phyloP scores from a whole-genome alignment of 1,140 invertebrate genomes.

The Cherax quadricarinatus region DNA sequence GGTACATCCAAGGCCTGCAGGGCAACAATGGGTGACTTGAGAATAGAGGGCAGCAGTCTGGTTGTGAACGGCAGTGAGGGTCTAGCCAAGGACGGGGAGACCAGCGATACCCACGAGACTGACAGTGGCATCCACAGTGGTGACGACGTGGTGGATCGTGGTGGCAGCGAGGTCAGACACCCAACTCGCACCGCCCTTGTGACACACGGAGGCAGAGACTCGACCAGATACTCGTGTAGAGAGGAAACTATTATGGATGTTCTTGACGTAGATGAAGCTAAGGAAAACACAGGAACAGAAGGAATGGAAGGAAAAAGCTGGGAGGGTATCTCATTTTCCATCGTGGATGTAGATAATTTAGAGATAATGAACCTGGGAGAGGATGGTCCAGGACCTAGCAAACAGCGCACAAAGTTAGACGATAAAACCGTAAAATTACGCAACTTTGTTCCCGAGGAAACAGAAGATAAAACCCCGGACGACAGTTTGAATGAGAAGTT shows the following conservation, averaged over 20 bases:
- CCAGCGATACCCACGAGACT: constrained; percentile 60
- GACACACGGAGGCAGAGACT: background rate
- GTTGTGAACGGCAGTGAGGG: constrained; percentile 18
- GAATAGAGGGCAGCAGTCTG: constrained; percentile 26
- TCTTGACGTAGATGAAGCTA: background rate
- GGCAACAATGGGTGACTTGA: constrained; percentile 32
- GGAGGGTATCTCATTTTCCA: constrained; percentile 32
- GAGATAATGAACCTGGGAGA: constrained; percentile 42
- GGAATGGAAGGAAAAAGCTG: constrained; percentile 22
- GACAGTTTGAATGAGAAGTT: constrained; percentile 1
- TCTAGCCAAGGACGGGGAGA: constrained; percentile 48
- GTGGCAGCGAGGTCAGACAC: background rate
- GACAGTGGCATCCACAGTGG: constrained; percentile 65
- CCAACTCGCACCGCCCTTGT: background rate
- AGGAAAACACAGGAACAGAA: background rate
- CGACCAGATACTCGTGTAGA: background rate
- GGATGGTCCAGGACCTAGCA: background rate
- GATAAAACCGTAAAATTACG: constrained; percentile 1
- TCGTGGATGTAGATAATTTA: constrained; percentile 31
- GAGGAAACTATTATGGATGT: constrained; percentile 27
- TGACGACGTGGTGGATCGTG: constrained; percentile 55
- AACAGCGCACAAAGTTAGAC: background rate
- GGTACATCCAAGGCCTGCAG: too few relatives aligned
- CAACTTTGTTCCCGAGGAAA: background rate
- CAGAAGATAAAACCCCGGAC: background rate